phyloP scores from a whole-genome alignment of 2,113 vertebrate species.

The Hystrix cristata region DNA sequence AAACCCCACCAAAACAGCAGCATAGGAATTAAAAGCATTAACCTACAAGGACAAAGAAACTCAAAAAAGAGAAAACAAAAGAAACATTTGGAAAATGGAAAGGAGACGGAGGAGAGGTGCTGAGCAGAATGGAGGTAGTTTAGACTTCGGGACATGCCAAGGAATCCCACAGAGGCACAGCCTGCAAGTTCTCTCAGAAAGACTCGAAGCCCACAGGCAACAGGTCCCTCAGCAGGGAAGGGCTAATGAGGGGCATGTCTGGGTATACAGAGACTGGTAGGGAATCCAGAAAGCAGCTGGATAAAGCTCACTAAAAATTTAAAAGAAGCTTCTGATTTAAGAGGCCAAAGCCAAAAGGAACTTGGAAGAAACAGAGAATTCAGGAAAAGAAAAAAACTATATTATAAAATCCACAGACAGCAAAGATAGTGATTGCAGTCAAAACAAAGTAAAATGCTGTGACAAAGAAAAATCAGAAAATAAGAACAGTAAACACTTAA shows the following conservation, averaged over 20 bases:
- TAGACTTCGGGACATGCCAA: not conserved
- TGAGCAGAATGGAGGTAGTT: not conserved
- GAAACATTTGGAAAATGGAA: not conserved
- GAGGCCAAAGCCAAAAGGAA: slow-evolving; percentile 5
- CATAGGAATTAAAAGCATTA: not conserved
- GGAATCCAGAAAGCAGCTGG: not conserved
- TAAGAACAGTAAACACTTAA: not conserved
- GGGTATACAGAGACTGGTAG: not conserved
- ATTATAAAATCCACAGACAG: not conserved
- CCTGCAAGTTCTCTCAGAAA: not conserved
- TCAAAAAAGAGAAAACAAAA: not conserved
- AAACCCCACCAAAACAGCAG: slow-evolving; percentile 36
- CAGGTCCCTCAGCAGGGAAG: accelerated
- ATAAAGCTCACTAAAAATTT: not conserved
- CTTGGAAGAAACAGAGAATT: not conserved
- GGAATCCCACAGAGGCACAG: not conserved
- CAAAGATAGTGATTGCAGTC: not conserved
- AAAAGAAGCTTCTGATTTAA: slow-evolving; percentile 38
- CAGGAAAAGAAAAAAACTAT: not conserved
- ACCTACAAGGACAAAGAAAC: not conserved
- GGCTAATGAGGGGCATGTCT: not conserved
- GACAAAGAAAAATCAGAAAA: slow-evolving; percentile 5
- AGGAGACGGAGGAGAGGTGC: not conserved
- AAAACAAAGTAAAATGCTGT: not conserved
- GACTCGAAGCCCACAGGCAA: not conserved